Percentiles rank a stretch among this genome's conserved stretches.
Conservation (phyloP, 2,113 vertebrate species). For the Cacatua alba region DNA sequence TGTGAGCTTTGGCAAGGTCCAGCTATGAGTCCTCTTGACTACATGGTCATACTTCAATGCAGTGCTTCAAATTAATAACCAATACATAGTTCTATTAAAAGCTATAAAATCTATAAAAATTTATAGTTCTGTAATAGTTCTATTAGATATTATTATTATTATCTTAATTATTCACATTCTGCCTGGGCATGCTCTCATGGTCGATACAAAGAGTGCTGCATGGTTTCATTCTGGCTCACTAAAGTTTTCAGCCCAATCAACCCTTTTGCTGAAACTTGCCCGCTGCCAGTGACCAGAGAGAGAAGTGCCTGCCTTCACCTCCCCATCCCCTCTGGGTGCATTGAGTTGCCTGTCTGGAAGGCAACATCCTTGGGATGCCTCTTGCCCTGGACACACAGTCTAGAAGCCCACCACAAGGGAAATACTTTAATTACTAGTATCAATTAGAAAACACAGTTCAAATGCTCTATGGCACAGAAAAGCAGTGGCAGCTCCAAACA, state of each 20-base stretch:
- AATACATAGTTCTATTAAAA: background rate
- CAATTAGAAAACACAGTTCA: background rate
- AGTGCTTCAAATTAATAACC: background rate
- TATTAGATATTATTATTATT: background rate
- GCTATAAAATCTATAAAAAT: too few species aligned
- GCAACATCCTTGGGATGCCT: background rate
- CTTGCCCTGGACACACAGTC: background rate
- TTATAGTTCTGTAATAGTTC: background rate
- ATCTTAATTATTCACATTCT: background rate
- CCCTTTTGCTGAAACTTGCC: background rate
- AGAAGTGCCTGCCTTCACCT: background rate
- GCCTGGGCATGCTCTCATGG: background rate
- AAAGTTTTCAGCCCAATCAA: background rate
- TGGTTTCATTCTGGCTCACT: background rate
- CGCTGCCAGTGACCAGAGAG: background rate
- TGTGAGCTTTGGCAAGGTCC: background rate
- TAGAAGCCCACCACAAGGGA: background rate
- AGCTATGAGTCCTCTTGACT: background rate
- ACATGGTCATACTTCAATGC: background rate
- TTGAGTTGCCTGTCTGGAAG: background rate
- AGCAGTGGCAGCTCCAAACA: background rate
- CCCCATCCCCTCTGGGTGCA: rapidly evolving
- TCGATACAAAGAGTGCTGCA: background rate
- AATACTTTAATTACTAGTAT: background rate
- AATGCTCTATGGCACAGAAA: background rate